Percentiles rank a stretch among this genome's conserved stretches.
Conservation (phyloP, 2,797 vertebrate species). For the Podarcis lilfordi region DNA sequence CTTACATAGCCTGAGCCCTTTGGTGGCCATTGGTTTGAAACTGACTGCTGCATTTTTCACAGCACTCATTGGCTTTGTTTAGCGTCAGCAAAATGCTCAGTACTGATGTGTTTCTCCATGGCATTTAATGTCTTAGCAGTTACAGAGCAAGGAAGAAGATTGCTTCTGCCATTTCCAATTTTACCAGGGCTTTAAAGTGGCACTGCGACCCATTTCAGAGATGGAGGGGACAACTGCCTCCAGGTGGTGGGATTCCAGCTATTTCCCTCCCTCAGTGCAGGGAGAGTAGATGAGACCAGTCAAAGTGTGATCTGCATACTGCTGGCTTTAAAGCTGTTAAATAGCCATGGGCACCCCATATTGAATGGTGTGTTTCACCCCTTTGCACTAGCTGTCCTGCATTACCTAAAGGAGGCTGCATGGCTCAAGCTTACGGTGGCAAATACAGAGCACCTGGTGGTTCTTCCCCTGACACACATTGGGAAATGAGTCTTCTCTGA, state of each 20-base stretch:
- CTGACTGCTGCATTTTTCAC: not conserved
- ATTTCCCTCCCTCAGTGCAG: rapidly evolving
- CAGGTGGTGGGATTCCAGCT: not conserved
- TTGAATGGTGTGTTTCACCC: not conserved
- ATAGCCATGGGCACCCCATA: not conserved
- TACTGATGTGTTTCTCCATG: not conserved
- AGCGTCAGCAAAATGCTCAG: not conserved
- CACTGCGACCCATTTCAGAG: not conserved
- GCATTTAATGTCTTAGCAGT: not conserved
- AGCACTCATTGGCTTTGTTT: not conserved
- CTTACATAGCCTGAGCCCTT: not conserved
- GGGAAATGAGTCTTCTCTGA: not conserved
- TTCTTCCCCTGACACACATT: not conserved
- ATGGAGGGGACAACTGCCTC: not conserved
- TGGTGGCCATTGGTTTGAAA: not conserved
- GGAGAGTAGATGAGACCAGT: not conserved
- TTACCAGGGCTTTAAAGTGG: not conserved
- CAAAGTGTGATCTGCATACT: not conserved
- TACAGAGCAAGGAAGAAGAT: not conserved
- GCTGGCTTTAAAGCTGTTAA: not conserved
- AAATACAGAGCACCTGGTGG: not conserved
- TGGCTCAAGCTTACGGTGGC: not conserved
- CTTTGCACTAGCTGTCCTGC: not conserved
- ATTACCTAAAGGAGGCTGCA: not conserved
- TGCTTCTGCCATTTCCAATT: not conserved